Conservation (phyloP, 2,113 vertebrate genomes). For the Pristiophorus japonicus region DNA sequence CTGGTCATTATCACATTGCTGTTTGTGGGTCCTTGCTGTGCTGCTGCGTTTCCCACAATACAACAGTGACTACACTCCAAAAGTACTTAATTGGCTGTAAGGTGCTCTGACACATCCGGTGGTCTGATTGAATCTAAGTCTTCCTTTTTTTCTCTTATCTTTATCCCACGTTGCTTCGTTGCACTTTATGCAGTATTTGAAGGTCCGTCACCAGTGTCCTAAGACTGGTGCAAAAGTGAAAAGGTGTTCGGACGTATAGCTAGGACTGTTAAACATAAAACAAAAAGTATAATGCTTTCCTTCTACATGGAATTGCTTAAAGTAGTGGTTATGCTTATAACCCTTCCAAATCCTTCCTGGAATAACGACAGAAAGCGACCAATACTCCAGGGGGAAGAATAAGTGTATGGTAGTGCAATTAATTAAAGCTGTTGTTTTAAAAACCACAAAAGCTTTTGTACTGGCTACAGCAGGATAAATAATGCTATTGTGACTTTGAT, state of each 20-base stretch:
- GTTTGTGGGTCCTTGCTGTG: too few relatives aligned
- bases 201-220: neutral
- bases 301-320: neutral
- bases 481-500: conserved; percentile 2
- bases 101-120: too few relatives aligned
- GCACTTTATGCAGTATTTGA: neutral
- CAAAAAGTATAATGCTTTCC: neutral
- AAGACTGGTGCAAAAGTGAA: neutral
- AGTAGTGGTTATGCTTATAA: neutral
- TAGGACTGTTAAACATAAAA: neutral
- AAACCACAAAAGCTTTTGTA: neutral
- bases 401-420: neutral
- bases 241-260: neutral
- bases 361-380: neutral
- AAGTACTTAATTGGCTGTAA: too few relatives aligned
- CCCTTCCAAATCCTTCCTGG: neutral
- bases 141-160: neutral
- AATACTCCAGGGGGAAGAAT: neutral
- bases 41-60: too few relatives aligned
- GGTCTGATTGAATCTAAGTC: too few relatives aligned
- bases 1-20: too few relatives aligned
- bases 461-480: neutral
- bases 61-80: too few relatives aligned
- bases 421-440: neutral
- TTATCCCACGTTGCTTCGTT: neutral